These are phyloP conservation scores for Plumapathes pennacea DNA, from an alignment of 92 coral and sea anemone genomes.

Conservation along the genomic window DNA sequence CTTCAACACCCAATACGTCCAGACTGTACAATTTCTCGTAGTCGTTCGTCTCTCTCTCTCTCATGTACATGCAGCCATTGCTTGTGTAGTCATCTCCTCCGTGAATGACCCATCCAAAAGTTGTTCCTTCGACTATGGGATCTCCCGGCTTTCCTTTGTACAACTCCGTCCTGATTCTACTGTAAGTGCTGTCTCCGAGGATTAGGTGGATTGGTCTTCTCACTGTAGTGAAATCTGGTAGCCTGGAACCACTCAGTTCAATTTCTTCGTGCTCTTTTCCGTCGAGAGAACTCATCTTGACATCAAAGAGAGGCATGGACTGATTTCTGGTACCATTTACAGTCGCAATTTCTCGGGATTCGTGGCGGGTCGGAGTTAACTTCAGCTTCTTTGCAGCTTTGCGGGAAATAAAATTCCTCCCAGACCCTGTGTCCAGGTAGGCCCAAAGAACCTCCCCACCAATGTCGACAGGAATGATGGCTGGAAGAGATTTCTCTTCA, in stretches of 20 bases:
- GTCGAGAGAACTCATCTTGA: conserved; percentile 21
- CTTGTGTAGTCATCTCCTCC: conserved; percentile 26
- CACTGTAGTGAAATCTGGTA: conserved; percentile 26
- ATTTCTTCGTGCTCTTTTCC: conserved; percentile 14
- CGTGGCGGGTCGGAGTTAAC: conserved; percentile 22
- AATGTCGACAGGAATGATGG: conserved; percentile 24
- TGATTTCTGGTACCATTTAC: conserved; percentile 38
- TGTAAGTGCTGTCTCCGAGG: conserved; percentile 12
- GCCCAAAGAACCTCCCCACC: conserved; percentile 1
- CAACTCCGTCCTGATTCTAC: conserved; percentile 36
- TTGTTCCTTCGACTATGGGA: conserved; percentile 43
- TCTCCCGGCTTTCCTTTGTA: conserved; percentile 42
- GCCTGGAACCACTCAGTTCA: conserved; percentile 17
- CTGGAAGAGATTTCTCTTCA: conserved; percentile 20
- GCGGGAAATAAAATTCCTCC: conserved; percentile 33
- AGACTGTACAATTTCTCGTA: conserved; percentile 33
- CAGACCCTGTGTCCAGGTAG: conserved; percentile 39
- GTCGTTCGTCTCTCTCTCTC: conserved; percentile 12
- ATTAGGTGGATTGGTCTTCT: conserved; percentile 36
- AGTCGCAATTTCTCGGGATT: conserved; percentile 18
- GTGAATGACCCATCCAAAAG: conserved; percentile 49
- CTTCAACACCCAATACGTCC: conserved; percentile 51
- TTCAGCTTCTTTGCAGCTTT: conserved; percentile 22
- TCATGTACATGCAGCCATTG: conserved; percentile 46
- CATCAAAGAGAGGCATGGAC: conserved; percentile 46